These are phyloP conservation scores for Patella pellucida DNA, from an alignment of 2,888 invertebrate genomes.

Conservation along the genomic window DNA sequence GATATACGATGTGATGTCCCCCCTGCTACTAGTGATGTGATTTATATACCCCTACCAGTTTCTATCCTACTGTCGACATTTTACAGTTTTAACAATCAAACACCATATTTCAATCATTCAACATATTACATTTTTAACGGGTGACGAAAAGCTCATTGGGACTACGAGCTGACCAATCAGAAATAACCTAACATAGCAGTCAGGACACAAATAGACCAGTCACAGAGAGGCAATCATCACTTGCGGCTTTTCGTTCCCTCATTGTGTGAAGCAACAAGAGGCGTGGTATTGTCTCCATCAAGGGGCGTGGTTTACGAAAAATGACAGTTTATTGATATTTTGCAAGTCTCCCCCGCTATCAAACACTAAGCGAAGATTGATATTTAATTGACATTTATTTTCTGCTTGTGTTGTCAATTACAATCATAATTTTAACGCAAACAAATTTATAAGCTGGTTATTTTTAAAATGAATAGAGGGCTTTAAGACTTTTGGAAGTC, in stretches of 20 bases:
- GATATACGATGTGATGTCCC: too few relatives aligned
- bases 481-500: too few relatives aligned
- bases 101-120: background rate
- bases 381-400: constrained; percentile 5
- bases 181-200: constrained; percentile 1
- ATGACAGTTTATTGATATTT: too few relatives aligned
- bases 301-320: background rate
- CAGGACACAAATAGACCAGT: constrained; percentile 1
- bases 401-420: constrained; percentile 10
- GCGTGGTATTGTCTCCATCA: background rate
- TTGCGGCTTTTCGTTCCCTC: background rate
- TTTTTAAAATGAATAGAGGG: background rate
- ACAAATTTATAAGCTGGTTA: constrained; percentile 6
- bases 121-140: background rate
- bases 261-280: background rate
- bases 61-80: too few relatives aligned
- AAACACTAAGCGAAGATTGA: background rate
- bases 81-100: constrained; percentile 1
- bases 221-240: background rate
- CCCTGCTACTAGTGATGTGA: too few relatives aligned
- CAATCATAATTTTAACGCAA: constrained; percentile 9
- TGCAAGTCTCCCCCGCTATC: too few relatives aligned
- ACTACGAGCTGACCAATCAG: constrained; percentile 1
- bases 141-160: constrained; percentile 5
- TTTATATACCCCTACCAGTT: too few relatives aligned